Base-by-base conservation (phyloP, 2,888 invertebrate genomes). In the Fissipunctia ypsillon region DNA sequence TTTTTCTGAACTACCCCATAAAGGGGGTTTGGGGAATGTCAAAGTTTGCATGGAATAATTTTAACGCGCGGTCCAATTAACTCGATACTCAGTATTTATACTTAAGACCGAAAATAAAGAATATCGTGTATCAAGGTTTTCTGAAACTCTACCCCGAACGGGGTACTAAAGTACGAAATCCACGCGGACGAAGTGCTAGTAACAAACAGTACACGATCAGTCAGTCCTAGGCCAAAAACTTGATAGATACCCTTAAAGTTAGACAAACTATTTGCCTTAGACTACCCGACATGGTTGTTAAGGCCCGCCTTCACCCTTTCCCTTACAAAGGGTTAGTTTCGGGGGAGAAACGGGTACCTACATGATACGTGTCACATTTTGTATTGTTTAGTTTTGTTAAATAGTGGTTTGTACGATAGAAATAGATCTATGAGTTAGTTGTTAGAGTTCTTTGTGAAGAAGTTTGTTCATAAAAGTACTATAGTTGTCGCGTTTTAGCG, bases 171-270 rank as follows among this genome's bases (percentile, higher is more conserved):
- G n/a, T n/a, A n/a, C n/a, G n/a, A n/a, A n/a, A n/a, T n/a, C n/a
- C n/a, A n/a, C n/a, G n/a, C n/a, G n/a, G n/a, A n/a, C n/a, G n/a
- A n/a, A n/a, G n/a, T n/a, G n/a, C n/a, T n/a, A n/a, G n/a, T 3
- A 57, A 59, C 22, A 60, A 75, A 76, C 28, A n/a, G 22, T 45
- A 43, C 25, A 60, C 54, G 22, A 81, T 65, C 41, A n/a, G 22
- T 57, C 56, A 57, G n/a, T 25, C 7, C 1, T 31, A 54, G 43
- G 4, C 68, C 64, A 64, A 54, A 59, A 77, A 79, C 60, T 82
- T 48, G 43, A 69, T 38, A 43, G 25, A 66, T 63, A 77, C 60
- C 41, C 61, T 7, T 6, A 45, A 81, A 78, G 67, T 78, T 64
- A 52, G 59, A 14, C 35, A 19, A 76, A 79, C 56, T 63, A 82